Evolutionary conservation across 2,113 vertebrate genomes (phyloP).

Genomic region (Taxidea taxus): DNA sequence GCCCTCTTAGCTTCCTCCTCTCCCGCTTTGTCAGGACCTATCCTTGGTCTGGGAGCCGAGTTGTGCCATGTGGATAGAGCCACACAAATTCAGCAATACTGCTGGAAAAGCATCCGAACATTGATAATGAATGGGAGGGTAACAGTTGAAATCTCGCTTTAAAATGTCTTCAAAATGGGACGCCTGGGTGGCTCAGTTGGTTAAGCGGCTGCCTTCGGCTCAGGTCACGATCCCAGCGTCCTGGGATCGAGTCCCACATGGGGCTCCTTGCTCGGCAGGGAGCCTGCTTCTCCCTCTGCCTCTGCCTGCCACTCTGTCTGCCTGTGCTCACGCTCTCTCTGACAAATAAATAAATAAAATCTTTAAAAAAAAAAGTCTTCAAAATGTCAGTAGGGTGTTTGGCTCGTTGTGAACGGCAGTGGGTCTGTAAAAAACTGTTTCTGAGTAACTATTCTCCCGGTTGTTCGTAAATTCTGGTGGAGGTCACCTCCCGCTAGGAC

Average conservation of each 20-base stretch:
- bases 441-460: not conserved
- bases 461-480: not conserved
- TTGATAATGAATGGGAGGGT: not conserved
- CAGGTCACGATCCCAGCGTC: too few relatives aligned
- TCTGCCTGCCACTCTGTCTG: too few relatives aligned
- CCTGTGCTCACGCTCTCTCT: too few relatives aligned
- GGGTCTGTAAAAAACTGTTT: not conserved
- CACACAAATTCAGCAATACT: not conserved
- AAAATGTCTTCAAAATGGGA: not conserved
- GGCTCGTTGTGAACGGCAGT: not conserved
- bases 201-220: too few relatives aligned
- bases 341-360: too few relatives aligned
- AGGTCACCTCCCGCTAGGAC: not conserved
- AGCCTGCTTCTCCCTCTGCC: too few relatives aligned
- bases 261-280: too few relatives aligned
- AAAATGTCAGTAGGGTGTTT: conserved; percentile 11
- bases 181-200: too few relatives aligned
- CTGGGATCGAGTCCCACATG: too few relatives aligned
- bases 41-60: not conserved
- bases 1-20: not conserved
- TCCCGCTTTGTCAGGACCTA: not conserved
- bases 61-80: not conserved
- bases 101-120: not conserved
- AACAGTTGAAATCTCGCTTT: not conserved
- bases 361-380: not conserved